Evolutionary conservation across 2,797 vertebrate species (phyloP), one percentile per base, ranked within the genome.

Genomic region (Babyrousa celebensis): DNA sequence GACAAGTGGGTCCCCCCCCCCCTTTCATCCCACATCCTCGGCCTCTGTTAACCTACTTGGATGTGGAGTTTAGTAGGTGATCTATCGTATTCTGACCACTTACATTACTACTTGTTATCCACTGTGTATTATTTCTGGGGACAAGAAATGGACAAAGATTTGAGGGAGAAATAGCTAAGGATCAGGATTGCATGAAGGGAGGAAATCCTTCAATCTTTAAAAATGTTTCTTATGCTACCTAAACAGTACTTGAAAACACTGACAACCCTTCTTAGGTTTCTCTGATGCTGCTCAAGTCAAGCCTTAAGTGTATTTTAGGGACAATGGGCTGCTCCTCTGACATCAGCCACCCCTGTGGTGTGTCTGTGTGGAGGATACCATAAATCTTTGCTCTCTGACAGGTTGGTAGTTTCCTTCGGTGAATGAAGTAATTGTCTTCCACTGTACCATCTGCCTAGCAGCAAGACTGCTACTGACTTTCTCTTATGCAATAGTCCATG

Each of bases 401-500:
- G 65, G 65, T 20, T 36, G 54, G 77, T 56, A 3, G 77, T 85
- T 89, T 36, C 84, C 91, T 97, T 82, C 84, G 75, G 84, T 93
- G 87, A 95, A 65, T 65, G 75, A 96, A 87, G 32, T 89, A 54
- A 79, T 89, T 75, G 68, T 96, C 77, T 92, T 92, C 86, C 87
- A 84, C 27, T 52, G 32, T 80, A 67, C 86, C 67, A 56, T 91
- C 75, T 95, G 95, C 89, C 86, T 85, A 83, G 80, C 84, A 93
- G 78, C 92, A 92, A 97, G 80, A 95, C 40, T 84, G 88, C 78
- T 91, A 12, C 8, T 74, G 32, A 91, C 85, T 67, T 95, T 87
- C 67, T 96, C 86, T 95, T 87, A 93, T 15, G 77, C 89, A 97
- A 4, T 85, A 89, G 91, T 92, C 77, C 95, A 87, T 56, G 65